phyloP scores from a whole-genome alignment of 2,888 invertebrate genomes.

The Ganaspis brasiliensis region DNA sequence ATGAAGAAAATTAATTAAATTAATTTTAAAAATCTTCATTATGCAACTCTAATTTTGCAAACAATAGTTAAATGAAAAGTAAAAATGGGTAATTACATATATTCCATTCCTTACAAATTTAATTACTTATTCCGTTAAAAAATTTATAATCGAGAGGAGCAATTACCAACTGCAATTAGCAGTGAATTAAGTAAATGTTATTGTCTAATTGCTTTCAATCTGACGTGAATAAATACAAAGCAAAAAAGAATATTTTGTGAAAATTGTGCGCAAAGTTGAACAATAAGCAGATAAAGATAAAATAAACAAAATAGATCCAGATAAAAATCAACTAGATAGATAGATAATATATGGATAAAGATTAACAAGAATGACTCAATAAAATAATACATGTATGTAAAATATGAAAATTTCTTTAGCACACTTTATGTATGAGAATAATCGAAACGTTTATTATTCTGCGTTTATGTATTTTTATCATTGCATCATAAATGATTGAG shows the following conservation, averaged over 20 bases:
- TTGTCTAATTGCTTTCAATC: not conserved
- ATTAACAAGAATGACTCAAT: no score
- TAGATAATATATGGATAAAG: no score
- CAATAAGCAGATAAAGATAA: no score
- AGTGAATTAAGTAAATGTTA: constrained; percentile 4
- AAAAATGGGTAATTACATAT: constrained; percentile 10
- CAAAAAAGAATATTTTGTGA: no score
- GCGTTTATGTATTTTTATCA: constrained; percentile 22
- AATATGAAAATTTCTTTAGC: not conserved
- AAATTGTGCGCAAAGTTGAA: no score
- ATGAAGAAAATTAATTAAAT: not conserved
- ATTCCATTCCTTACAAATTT: constrained; percentile 21
- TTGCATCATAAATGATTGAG: constrained; percentile 21
- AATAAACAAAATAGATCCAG: no score
- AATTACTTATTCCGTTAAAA: constrained; percentile 26
- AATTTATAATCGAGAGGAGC: not conserved
- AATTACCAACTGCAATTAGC: not conserved
- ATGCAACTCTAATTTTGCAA: constrained; percentile 25
- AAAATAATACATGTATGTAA: no score
- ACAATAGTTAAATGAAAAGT: constrained; percentile 27
- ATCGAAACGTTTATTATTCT: not conserved
- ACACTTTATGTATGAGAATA: not conserved
- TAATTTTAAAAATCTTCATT: not conserved
- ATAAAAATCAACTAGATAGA: no score
- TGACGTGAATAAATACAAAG: not conserved